These are phyloP conservation scores for Rhyacophila brunnea DNA, from an alignment of 1,140 invertebrate genomes.

Conservation along the genomic window DNA sequence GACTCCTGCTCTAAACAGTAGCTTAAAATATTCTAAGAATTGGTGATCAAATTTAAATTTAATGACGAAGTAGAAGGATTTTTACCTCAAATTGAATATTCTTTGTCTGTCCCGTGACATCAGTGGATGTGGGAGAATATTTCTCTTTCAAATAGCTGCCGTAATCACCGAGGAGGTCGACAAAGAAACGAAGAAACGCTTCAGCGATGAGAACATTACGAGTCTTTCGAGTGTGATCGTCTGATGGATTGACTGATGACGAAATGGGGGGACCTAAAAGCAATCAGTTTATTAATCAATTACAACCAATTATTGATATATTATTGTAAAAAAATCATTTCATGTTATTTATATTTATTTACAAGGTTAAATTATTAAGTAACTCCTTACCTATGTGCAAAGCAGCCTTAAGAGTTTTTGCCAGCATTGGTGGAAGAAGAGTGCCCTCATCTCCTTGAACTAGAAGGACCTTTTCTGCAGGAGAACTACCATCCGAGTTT, in stretches of 20 bases:
- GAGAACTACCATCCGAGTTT: conserved; percentile 30
- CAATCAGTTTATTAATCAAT: no score
- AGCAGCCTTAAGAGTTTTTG: conserved; percentile 62
- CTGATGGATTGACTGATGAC: conserved; percentile 1
- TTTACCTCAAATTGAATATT: conserved; percentile 9
- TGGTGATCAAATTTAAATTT: no score
- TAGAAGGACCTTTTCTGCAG: conserved; percentile 40
- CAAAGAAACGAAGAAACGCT: conserved; percentile 69
- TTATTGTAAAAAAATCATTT: no score
- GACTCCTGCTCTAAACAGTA: no score
- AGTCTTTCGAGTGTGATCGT: conserved; percentile 39
- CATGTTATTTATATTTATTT: no score
- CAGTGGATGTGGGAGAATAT: not conserved
- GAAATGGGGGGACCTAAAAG: conserved; percentile 25
- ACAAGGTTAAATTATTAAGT: no score
- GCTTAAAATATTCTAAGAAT: no score
- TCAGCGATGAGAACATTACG: conserved; percentile 69
- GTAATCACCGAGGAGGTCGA: conserved; percentile 66
- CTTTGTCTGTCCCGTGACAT: not conserved
- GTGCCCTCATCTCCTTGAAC: conserved; percentile 65
- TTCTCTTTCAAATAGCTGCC: conserved; percentile 46
- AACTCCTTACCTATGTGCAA: conserved; percentile 53
- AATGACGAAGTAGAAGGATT: no score
- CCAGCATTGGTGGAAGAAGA: conserved; percentile 62
- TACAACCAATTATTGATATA: no score